Evolutionary conservation across 2,888 invertebrate genomes (phyloP).

Genomic region (Phania funesta): DNA sequence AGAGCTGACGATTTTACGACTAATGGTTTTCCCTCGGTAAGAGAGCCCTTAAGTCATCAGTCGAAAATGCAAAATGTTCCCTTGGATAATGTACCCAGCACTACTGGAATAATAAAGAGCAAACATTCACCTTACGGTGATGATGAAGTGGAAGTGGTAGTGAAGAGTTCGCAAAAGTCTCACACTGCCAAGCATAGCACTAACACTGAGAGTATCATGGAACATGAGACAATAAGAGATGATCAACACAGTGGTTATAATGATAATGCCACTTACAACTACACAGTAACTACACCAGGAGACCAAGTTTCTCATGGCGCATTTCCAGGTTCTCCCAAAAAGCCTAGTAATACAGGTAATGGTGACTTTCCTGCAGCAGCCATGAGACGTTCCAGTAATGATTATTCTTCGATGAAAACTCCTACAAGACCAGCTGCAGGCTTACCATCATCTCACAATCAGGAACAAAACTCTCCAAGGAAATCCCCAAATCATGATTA

Average conservation of each 20-base stretch:
- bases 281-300: constrained; percentile 57
- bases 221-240: constrained; percentile 71
- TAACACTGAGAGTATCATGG: constrained; percentile 72
- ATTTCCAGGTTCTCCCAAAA: constrained; percentile 66
- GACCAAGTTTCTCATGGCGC: constrained; percentile 48
- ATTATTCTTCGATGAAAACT: constrained; percentile 58
- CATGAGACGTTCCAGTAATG: constrained; percentile 42
- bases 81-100: constrained; percentile 40
- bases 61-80: constrained; percentile 49
- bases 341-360: constrained; percentile 65
- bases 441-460: constrained; percentile 47
- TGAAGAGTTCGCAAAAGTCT: constrained; percentile 73
- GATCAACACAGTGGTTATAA: constrained; percentile 9
- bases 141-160: constrained; percentile 70
- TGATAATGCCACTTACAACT: constrained; percentile 16
- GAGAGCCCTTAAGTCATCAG: constrained; percentile 27
- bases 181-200: constrained; percentile 73
- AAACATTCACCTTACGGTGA: constrained; percentile 18
- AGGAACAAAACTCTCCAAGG: constrained; percentile 65
- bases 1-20: constrained; percentile 64
- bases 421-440: constrained; percentile 61
- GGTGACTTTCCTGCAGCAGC: not conserved
- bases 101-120: constrained; percentile 16
- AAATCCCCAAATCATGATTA: constrained; percentile 68
- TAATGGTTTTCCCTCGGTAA: constrained; percentile 69